phyloP scores from a whole-genome alignment of 1,140 invertebrate species.

The Caenorhabditis briggsae region DNA sequence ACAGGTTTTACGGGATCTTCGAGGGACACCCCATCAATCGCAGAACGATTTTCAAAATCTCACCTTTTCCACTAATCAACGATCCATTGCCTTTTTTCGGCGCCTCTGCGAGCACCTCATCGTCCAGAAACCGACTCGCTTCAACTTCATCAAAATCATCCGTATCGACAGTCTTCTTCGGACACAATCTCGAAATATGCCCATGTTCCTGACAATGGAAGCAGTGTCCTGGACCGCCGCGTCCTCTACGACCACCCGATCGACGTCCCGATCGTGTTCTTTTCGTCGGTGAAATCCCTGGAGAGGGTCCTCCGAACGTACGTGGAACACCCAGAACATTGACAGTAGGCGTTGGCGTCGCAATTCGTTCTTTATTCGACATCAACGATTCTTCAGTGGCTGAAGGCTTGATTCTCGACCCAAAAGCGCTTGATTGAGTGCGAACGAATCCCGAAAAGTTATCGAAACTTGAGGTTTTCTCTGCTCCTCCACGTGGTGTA shows the following conservation, averaged over 20 bases:
- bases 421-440: too few species aligned
- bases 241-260: conserved; percentile 13
- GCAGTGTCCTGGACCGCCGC: conserved; percentile 4
- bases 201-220: conserved; percentile 47
- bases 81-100: not conserved
- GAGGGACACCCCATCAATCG: too few species aligned
- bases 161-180: conserved; percentile 11
- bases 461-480: not conserved
- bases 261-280: conserved; percentile 18
- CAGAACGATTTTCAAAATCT: too few species aligned
- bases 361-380: too few species aligned
- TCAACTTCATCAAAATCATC: not conserved
- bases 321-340: too few species aligned
- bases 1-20: too few species aligned
- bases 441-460: not conserved
- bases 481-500: not conserved
- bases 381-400: too few species aligned
- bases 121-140: too few species aligned
- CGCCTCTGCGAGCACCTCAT: too few species aligned
- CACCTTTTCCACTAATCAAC: not conserved
- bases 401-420: too few species aligned
- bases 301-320: not conserved
- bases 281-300: not conserved
- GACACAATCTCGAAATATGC: conserved; percentile 39
- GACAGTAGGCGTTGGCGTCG: too few species aligned